Percentiles rank a stretch among this genome's conserved stretches.
Conservation (phyloP, 2,113 vertebrate species). For the Bothrops jararaca region DNA sequence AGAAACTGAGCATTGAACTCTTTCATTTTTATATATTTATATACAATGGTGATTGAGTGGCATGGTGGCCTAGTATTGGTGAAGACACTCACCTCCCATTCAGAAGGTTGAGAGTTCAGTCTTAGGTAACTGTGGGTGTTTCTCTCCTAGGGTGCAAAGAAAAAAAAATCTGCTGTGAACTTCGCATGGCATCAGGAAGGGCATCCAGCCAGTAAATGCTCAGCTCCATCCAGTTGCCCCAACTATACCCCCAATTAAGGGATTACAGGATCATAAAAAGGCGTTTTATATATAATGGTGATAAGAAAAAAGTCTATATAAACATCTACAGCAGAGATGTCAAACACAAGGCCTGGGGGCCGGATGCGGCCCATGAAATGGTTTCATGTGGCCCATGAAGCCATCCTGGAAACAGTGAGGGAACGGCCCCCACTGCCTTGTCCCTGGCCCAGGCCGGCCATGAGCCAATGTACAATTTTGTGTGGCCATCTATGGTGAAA, state of each 20-base stretch:
- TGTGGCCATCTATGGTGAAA: no score
- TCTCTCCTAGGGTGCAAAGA: neutral
- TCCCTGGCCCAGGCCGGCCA: no score
- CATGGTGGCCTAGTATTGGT: neutral
- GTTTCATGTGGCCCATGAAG: no score
- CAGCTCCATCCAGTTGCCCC: neutral
- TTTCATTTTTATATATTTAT: neutral
- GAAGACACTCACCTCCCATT: neutral
- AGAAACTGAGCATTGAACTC: neutral
- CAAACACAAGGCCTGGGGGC: no score
- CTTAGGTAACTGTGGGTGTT: neutral
- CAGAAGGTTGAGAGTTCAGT: neutral
- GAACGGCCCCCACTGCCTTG: no score
- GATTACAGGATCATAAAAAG: neutral
- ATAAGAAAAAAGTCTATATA: neutral
- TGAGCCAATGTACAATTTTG: no score
- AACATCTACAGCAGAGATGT: neutral
- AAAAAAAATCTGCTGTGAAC: neutral
- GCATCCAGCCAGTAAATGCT: neutral
- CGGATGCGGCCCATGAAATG: no score
- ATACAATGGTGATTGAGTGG: neutral
- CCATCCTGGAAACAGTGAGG: no score
- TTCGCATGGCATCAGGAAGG: neutral
- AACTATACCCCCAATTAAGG: neutral
- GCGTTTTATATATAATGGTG: neutral